These are phyloP conservation scores for Calyptomena viridis DNA, from an alignment of 2,113 vertebrate genomes.

Conservation along the genomic window DNA sequence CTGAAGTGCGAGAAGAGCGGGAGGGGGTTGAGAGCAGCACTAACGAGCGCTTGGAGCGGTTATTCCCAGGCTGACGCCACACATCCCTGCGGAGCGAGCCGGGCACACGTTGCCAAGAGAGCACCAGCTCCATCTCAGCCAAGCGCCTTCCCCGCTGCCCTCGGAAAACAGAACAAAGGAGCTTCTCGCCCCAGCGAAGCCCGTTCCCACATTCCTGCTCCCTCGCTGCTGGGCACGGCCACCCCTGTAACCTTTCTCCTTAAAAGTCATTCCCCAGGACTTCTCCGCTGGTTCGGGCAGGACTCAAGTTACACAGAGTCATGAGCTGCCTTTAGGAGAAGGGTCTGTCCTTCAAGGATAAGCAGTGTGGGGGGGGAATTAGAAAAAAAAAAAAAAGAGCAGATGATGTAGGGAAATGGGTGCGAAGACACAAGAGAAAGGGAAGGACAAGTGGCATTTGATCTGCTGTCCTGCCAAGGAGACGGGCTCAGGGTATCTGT, in stretches of 20 bases:
- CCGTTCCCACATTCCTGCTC: background rate
- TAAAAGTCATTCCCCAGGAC: background rate
- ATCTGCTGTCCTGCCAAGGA: conserved; percentile 21
- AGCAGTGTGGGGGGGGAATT: accelerated
- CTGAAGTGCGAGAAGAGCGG: background rate
- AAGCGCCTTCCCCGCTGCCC: conserved; percentile 47
- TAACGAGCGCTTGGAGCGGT: conserved; percentile 53
- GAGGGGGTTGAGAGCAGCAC: background rate
- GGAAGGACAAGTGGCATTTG: background rate
- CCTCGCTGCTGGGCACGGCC: background rate
- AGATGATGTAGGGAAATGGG: background rate
- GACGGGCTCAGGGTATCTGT: background rate
- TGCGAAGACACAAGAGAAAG: background rate
- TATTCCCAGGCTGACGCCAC: conserved; percentile 76
- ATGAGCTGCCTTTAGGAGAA: background rate
- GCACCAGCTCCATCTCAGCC: conserved; percentile 23
- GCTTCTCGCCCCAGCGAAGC: background rate
- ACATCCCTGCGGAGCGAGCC: conserved; percentile 37
- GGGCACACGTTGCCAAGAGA: conserved; percentile 77
- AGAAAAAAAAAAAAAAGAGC: background rate
- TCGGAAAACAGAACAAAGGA: conserved; percentile 56
- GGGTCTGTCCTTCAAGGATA: background rate
- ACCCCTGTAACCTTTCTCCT: background rate
- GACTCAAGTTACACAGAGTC: background rate
- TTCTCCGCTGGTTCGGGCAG: background rate